These are phyloP conservation scores for Dipodomys merriami DNA, from an alignment of 2,113 vertebrate genomes.

Conservation along the genomic window DNA sequence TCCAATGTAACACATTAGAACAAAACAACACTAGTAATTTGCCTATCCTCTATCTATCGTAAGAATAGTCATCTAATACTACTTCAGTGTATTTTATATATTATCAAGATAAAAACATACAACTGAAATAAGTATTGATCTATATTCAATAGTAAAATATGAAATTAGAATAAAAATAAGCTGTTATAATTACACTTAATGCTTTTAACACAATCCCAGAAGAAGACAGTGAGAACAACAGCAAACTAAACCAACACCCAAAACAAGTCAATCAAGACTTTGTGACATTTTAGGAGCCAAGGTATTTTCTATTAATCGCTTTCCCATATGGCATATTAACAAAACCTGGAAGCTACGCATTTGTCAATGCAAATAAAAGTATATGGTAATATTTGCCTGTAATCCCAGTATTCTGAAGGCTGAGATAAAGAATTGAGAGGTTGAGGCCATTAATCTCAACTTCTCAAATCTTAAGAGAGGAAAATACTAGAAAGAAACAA, in stretches of 20 bases:
- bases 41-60: not conserved
- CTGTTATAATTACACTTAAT: slow-evolving; percentile 28
- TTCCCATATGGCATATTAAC: slow-evolving; percentile 48
- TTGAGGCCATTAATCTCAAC: not conserved
- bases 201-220: slow-evolving; percentile 19
- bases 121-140: not conserved
- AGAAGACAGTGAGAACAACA: slow-evolving; percentile 49
- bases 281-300: slow-evolving; percentile 34
- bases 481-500: no score
- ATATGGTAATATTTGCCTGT: not conserved
- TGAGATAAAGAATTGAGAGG: not conserved
- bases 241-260: slow-evolving; percentile 43
- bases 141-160: slow-evolving; percentile 12
- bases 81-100: slow-evolving; percentile 33
- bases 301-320: slow-evolving; percentile 46
- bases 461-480: no score
- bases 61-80: slow-evolving; percentile 5
- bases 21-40: no score
- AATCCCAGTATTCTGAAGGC: not conserved
- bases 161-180: slow-evolving; percentile 38
- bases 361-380: slow-evolving; percentile 25
- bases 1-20: no score
- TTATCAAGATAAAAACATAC: slow-evolving; percentile 42
- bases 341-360: slow-evolving; percentile 48
- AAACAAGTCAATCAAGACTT: slow-evolving; percentile 34